Evolutionary conservation across 2,113 vertebrate genomes (phyloP), one percentile per base, ranked within the genome.

Genomic region (Seriola rivoliana): DNA sequence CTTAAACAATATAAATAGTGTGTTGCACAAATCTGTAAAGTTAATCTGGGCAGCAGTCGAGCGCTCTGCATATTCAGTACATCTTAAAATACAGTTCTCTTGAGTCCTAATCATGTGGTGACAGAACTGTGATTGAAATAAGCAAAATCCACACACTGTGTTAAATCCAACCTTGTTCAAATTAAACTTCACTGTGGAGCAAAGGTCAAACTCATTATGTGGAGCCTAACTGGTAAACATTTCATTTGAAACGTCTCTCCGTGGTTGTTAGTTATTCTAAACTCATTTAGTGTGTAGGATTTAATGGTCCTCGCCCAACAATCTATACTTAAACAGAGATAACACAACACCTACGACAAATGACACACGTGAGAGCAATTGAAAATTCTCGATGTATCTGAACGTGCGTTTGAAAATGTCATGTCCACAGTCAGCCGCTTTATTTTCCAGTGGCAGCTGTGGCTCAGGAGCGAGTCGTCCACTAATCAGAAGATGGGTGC

Each of bases 1-100:
- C 77, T 75, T 75, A 58, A 88, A 72, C 42, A 71, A 63, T 64
- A 71, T 81, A 68, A 84, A 89, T 80, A 59, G 71, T 72, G 38
- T 75, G 36, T 46, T 36, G 32, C 71, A 63, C 10, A 76, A 46
- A 73, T 70, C 32, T 71, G 40, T 23, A 32, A 46, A 55, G 58
- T 84, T 88, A 68, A 71, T 76, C n/a, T 29, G 44, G 48, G 36
- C 58, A 59, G 34, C 78, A 67, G 29, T 63, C 16, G 80, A 58
- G 36, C 55, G 29, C 71, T 81, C 38, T 21, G 5, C 16, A 36
- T 29, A 29, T 59, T 23, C 57, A 60, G 19, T 4, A 54, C 11
- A 16, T 14, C 40, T 69, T 71, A 38, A 76, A 80, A 57, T 48
- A 60, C 38, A 70, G 42, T 71, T 38, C 14, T 60, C 25, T 29